phyloP scores from a whole-genome alignment of 53 echinoderm and acorn worm genomes.

The Arbacia lixula region DNA sequence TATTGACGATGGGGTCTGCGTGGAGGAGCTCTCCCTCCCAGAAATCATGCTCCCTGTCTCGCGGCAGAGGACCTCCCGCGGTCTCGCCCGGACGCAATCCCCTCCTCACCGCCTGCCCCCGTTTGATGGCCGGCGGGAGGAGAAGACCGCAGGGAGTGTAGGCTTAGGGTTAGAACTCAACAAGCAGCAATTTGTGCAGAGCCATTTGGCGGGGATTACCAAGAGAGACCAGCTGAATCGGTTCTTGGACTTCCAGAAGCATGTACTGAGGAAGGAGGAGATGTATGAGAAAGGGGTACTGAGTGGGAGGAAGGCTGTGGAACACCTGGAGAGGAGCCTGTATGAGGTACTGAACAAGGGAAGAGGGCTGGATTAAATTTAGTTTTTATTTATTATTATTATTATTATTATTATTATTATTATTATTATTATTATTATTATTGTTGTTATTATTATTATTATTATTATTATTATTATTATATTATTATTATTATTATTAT shows the following conservation, averaged over 20 bases:
- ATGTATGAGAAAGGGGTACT: conserved; percentile 83
- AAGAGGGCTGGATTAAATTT: no score
- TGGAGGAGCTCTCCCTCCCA: conserved; percentile 84
- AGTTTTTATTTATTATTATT: no score
- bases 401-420: no score
- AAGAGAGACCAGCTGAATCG: conserved; percentile 90
- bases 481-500: no score
- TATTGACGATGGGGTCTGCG: conserved; percentile 72
- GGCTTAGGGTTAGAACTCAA: conserved; percentile 11
- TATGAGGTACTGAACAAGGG: conserved; percentile 54
- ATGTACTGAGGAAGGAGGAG: conserved; percentile 80
- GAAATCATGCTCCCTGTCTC: conserved; percentile 84
- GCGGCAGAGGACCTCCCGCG: conserved; percentile 50
- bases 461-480: no score
- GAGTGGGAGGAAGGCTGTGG: conserved; percentile 86
- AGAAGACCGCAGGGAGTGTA: not conserved
- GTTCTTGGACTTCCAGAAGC: conserved; percentile 84
- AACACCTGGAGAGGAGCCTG: conserved; percentile 82
- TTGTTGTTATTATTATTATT: no score
- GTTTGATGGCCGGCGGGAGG: conserved; percentile 35
- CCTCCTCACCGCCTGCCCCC: conserved; percentile 40
- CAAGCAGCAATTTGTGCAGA: conserved; percentile 84
- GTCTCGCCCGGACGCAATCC: conserved; percentile 35
- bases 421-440: no score
- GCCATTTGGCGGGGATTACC: conserved; percentile 86